Percentiles rank a stretch among this genome's conserved stretches.
phyloP scores from a whole-genome alignment of 2,888 invertebrate genomes.

The Agrotis exclamationis region DNA sequence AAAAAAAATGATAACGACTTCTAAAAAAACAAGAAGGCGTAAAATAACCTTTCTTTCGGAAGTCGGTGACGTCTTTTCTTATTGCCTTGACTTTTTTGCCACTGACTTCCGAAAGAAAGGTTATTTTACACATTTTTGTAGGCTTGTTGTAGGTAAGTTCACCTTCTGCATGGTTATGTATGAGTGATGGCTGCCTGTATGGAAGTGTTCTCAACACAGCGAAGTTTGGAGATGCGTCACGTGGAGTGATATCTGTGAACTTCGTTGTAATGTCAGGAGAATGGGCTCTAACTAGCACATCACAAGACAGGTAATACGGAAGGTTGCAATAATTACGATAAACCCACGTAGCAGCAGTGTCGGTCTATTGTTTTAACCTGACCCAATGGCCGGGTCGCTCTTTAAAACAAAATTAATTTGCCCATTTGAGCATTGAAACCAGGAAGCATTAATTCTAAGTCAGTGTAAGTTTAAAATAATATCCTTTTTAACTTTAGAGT shows the following conservation, averaged over 20 bases:
- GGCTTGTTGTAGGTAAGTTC: neutral
- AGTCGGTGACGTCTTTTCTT: too few species aligned
- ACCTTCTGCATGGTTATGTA: slow-evolving; percentile 14
- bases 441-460: neutral
- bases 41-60: too few species aligned
- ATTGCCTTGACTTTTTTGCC: too few species aligned
- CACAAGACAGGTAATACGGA: neutral
- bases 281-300: neutral
- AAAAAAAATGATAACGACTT: too few species aligned
- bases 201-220: neutral
- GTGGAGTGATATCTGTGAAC: slow-evolving; percentile 2
- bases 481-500: too few species aligned
- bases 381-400: neutral
- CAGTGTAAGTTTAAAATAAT: neutral
- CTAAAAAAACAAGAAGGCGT: too few species aligned
- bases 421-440: neutral
- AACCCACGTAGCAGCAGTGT: neutral
- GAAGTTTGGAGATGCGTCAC: slow-evolving; percentile 34
- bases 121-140: too few species aligned
- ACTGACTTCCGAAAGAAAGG: too few species aligned
- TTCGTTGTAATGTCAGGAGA: neutral
- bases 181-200: neutral
- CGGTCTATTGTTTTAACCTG: neutral
- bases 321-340: neutral
- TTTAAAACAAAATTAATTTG: neutral